phyloP scores from a whole-genome alignment of 1,140 invertebrate species.

The Atta colombica region DNA sequence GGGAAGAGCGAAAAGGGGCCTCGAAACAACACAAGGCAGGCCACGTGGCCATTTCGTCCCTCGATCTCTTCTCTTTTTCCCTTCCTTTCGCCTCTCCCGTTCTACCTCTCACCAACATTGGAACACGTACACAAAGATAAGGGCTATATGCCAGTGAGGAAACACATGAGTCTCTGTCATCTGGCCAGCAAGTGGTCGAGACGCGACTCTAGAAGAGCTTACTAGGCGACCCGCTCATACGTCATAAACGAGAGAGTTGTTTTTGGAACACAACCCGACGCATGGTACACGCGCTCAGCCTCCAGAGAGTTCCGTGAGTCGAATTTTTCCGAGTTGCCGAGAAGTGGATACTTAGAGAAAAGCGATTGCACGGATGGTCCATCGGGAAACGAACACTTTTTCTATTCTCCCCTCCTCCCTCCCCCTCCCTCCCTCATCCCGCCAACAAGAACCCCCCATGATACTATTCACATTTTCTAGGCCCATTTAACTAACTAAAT shows the following conservation, averaged over 20 bases:
- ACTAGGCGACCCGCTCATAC: slow-evolving; percentile 70
- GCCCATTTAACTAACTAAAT: neutral
- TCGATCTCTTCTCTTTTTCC: neutral
- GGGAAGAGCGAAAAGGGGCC: neutral
- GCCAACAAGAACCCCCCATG: too few relatives aligned
- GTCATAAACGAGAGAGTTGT: slow-evolving; percentile 67
- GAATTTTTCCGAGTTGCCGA: slow-evolving; percentile 52
- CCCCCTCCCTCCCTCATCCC: neutral
- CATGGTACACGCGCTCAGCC: slow-evolving; percentile 27
- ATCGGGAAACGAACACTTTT: slow-evolving; percentile 19
- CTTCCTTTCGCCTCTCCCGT: neutral
- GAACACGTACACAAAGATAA: slow-evolving; percentile 30
- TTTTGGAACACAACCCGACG: slow-evolving; percentile 58
- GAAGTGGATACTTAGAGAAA: slow-evolving; percentile 44
- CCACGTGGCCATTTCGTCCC: slow-evolving; percentile 66
- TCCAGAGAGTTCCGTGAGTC: slow-evolving; percentile 50
- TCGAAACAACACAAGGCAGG: slow-evolving; percentile 64
- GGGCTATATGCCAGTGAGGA: slow-evolving; percentile 65
- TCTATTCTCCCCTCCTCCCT: neutral
- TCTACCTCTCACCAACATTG: neutral
- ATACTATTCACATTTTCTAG: neutral
- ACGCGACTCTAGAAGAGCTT: slow-evolving; percentile 68
- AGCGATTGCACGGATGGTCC: slow-evolving; percentile 26
- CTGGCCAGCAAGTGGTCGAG: slow-evolving; percentile 78
- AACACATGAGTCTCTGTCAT: slow-evolving; percentile 75